phyloP scores from a whole-genome alignment of 2,113 vertebrate genomes.

The Stercorarius parasiticus region DNA sequence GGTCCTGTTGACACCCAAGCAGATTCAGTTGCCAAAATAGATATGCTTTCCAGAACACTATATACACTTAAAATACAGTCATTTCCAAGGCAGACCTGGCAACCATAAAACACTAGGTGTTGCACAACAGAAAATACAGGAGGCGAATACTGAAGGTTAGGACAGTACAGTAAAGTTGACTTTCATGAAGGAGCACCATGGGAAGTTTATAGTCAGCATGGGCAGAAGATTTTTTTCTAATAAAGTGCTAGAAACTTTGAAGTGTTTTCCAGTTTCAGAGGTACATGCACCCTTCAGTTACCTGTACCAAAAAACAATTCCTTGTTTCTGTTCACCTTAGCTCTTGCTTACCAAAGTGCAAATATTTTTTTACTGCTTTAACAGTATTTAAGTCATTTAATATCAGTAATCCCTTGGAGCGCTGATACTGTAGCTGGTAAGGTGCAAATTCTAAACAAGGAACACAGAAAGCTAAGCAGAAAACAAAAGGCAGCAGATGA shows the following conservation, averaged over 20 bases:
- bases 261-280: not conserved
- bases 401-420: not conserved
- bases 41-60: not conserved
- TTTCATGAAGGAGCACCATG: accelerated
- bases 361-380: not conserved
- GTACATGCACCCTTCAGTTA: not conserved
- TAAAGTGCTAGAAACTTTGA: not conserved
- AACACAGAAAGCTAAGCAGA: not conserved
- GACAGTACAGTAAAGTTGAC: not conserved
- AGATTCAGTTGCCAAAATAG: not conserved
- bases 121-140: not conserved
- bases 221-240: too few relatives aligned
- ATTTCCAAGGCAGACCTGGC: not conserved
- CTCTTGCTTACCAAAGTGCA: not conserved
- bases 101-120: not conserved
- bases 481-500: not conserved
- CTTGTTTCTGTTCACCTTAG: not conserved
- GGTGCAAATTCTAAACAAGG: not conserved
- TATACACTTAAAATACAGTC: not conserved
- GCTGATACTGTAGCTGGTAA: not conserved
- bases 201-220: not conserved
- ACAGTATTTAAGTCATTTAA: not conserved
- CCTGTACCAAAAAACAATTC: not conserved
- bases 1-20: not conserved
- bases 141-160: not conserved